Percentiles rank a stretch among this genome's conserved stretches.
Conservation (phyloP, 2,797 vertebrate species). For the Manis crassicaudata region DNA sequence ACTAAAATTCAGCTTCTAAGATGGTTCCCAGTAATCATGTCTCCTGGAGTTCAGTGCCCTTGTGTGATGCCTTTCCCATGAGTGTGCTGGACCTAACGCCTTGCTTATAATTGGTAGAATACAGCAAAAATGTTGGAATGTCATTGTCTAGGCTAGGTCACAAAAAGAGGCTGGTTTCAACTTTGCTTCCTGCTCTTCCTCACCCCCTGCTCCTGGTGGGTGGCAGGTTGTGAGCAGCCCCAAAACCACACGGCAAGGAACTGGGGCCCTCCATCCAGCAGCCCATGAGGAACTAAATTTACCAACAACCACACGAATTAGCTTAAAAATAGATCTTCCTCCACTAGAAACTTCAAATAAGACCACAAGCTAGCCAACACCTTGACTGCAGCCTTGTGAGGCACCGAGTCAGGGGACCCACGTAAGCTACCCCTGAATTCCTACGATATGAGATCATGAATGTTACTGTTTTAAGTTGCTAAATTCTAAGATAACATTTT, state of each 20-base stretch:
- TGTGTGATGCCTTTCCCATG: neutral
- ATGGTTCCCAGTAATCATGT: neutral
- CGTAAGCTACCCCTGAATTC: neutral
- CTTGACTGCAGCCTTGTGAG: neutral
- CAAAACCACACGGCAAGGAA: neutral
- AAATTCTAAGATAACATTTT: neutral
- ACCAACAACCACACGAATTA: neutral
- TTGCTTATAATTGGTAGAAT: neutral
- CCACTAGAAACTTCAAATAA: neutral
- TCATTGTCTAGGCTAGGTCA: neutral
- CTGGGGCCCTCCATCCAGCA: neutral
- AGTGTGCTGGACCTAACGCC: neutral
- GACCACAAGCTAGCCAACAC: neutral
- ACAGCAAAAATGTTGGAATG: neutral
- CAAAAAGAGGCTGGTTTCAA: neutral
- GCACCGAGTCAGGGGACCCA: neutral
- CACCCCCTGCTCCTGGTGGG: neutral
- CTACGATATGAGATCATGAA: neutral
- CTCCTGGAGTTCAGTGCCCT: neutral
- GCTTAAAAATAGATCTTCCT: neutral
- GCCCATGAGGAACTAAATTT: neutral
- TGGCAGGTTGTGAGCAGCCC: neutral
- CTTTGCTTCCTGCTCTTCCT: neutral
- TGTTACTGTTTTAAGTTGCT: neutral
- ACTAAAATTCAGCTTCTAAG: neutral